phyloP scores from a whole-genome alignment of 2,797 vertebrate species.

The Benthosema pterotum region DNA sequence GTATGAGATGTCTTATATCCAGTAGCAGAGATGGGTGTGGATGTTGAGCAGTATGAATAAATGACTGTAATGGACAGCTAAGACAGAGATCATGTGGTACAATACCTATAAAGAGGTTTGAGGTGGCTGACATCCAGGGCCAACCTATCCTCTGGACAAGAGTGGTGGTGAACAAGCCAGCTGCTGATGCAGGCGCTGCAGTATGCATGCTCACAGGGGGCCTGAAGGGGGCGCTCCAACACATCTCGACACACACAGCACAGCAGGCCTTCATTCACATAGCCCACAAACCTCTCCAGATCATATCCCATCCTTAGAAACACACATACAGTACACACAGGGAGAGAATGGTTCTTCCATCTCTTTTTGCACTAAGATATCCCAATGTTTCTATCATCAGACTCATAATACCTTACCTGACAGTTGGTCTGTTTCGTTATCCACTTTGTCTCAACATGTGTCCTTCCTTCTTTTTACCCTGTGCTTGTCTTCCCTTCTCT shows the following conservation, averaged over 20 bases:
- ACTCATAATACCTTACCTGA: slow-evolving; percentile 50
- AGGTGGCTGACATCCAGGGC: slow-evolving; percentile 81
- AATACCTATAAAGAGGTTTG: slow-evolving; percentile 87
- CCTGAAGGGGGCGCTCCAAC: slow-evolving; percentile 87
- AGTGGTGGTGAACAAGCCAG: slow-evolving; percentile 88
- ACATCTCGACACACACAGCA: slow-evolving; percentile 91
- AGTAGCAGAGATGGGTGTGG: neutral
- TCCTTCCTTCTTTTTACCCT: slow-evolving; percentile 15
- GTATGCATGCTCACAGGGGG: slow-evolving; percentile 92
- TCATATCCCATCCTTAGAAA: slow-evolving; percentile 87
- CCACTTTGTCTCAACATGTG: slow-evolving; percentile 4
- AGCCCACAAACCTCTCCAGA: slow-evolving; percentile 89
- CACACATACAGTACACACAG: neutral
- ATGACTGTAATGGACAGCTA: too few relatives aligned
- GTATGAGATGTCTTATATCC: neutral
- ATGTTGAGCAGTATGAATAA: neutral
- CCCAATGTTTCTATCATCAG: neutral
- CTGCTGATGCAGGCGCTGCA: slow-evolving; percentile 88
- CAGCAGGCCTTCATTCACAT: slow-evolving; percentile 90
- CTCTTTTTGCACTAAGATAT: neutral
- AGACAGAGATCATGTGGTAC: neutral
- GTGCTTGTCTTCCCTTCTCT: slow-evolving; percentile 24
- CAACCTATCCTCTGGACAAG: slow-evolving; percentile 90
- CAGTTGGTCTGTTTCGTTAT: slow-evolving; percentile 22
- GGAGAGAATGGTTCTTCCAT: neutral